A percentile compares a stretch with the other conserved stretches of the same genome.
These are phyloP conservation scores for Eupithecia pulchellata DNA, from an alignment of 2,888 invertebrate species.

Conservation along the genomic window DNA sequence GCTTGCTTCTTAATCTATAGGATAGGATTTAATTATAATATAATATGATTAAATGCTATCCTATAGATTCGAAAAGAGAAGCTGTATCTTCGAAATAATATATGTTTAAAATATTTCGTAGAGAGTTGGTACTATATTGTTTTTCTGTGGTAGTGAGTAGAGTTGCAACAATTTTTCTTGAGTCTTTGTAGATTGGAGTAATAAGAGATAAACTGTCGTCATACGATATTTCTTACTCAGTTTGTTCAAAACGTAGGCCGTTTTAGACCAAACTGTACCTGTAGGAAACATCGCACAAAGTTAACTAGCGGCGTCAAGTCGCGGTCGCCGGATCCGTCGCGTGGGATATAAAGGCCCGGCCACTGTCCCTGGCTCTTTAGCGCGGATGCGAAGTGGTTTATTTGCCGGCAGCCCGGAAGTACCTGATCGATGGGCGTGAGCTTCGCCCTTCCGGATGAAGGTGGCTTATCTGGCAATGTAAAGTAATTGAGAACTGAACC, in stretches of 20 bases:
- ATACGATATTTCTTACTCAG: too few relatives aligned
- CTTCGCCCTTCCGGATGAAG: constrained; percentile 67
- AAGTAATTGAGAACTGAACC: constrained; percentile 5
- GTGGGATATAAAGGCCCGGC: constrained; percentile 1
- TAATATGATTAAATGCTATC: background rate
- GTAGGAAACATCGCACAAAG: background rate
- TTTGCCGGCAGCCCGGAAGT: constrained; percentile 65
- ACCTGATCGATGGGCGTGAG: constrained; percentile 73
- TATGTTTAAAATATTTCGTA: too few relatives aligned
- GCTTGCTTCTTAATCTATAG: too few relatives aligned
- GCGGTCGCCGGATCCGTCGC: background rate
- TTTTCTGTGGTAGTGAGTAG: too few relatives aligned
- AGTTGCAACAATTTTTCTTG: too few relatives aligned
- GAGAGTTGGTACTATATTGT: too few relatives aligned
- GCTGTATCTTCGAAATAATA: too few relatives aligned
- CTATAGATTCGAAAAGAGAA: background rate
- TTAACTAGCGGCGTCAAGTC: background rate
- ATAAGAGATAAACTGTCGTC: too few relatives aligned
- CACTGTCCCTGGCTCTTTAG: constrained; percentile 1
- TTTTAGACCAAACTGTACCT: too few relatives aligned
- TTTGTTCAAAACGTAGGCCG: too few relatives aligned
- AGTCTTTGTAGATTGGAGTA: too few relatives aligned
- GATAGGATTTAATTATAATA: too few relatives aligned
- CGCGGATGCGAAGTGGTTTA: constrained; percentile 49
- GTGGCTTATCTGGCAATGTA: constrained; percentile 33